Base-by-base conservation (phyloP, 2,888 invertebrate species). In the Orchesella flavescens region DNA sequence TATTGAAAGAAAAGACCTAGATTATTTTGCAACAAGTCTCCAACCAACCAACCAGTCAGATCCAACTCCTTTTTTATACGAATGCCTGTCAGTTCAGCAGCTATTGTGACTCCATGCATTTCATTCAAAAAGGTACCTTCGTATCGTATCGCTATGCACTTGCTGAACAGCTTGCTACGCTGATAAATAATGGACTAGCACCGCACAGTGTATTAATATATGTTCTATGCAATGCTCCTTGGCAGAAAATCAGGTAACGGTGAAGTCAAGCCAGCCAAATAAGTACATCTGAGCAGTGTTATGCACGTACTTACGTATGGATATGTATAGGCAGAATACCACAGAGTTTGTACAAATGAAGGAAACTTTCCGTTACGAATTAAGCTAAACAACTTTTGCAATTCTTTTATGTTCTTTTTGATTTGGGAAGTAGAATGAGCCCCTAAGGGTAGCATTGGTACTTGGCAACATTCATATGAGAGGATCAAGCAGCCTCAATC, bases 1-100 rank as follows among this genome's bases (percentile, higher is more conserved):
- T 61, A 61, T 65, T 72, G 69, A 66, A 72, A 55, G 73, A 59
- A 34, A 76, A 82, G 76, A 75, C 82, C 82, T 82, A 82, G 63
- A 82, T 82, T 78, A 71, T 75, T 82, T 81, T 63, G 73, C 73
- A 73, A 73, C 17, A 72, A 17, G 53, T 24, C 53, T 24, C 24
- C 72, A 72, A 57, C 72, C 19, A 65, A 4, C 43, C 13, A 43
- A 66, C 44, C 46, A 43, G 19, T 24, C 59, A 19, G 5, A 57
- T 10, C 57, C 19, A 13, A 61, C 24, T 24, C 24, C 15, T 61
- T 61, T 61, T 24, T 61, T 1, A 21, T 44, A 63, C 63, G 61
- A 59, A 10, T 49, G 49, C 21, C 77, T 69, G 34, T 69, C 66
- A 44, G 59, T 55, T 68, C 80, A 71, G 71, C 57, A 77, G 49